Conservation (phyloP, 30 jellyfish, hydroid and myxozoan species). For the Cassiopea xamachana region DNA sequence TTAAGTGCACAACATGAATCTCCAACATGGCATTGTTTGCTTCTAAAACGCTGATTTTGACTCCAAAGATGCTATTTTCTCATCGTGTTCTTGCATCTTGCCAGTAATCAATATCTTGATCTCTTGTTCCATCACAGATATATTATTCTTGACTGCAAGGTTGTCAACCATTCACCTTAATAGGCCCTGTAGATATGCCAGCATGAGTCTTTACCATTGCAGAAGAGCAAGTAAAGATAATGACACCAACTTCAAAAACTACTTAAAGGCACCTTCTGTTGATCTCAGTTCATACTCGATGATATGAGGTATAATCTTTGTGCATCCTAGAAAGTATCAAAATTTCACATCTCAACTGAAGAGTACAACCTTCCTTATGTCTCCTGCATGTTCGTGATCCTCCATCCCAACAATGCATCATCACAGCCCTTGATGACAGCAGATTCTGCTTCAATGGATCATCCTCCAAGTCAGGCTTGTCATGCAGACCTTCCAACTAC, state of each 20-base stretch:
- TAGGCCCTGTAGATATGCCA: not conserved
- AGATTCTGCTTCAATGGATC: not conserved
- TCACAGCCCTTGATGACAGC: not conserved
- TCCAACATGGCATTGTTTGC: slow-evolving; percentile 13
- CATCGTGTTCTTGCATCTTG: not conserved
- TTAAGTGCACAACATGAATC: not conserved
- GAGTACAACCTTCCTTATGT: no score
- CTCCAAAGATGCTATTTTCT: not conserved
- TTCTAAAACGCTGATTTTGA: not conserved
- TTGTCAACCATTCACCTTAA: not conserved
- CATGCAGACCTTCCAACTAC: not conserved
- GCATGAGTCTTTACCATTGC: not conserved
- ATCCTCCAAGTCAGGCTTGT: not conserved
- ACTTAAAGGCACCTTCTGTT: no score
- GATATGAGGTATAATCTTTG: no score
- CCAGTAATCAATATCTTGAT: not conserved
- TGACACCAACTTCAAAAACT: not conserved
- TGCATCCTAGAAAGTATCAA: no score
- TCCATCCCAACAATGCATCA: not conserved
- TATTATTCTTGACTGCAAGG: not conserved
- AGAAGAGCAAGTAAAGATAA: not conserved
- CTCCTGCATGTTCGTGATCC: no score
- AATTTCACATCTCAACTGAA: no score
- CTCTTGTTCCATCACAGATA: slow-evolving; percentile 10
- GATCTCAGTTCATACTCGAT: no score